Percentiles rank a stretch among this genome's conserved stretches.
phyloP scores from a whole-genome alignment of 2,888 invertebrate species.

The Apoderus coryli region DNA sequence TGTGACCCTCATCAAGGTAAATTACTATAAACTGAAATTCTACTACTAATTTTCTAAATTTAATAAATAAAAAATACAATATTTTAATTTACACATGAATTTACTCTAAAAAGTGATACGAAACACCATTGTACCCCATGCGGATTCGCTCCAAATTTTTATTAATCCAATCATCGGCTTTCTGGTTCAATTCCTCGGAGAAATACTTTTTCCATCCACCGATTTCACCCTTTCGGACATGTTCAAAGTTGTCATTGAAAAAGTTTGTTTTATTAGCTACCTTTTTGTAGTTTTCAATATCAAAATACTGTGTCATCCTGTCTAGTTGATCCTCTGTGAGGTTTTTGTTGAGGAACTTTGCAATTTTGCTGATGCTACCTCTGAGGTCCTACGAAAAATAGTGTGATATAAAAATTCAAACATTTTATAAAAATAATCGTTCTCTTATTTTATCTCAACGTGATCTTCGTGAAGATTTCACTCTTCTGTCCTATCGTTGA shows the following conservation, averaged over 20 bases:
- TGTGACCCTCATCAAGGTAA: no score
- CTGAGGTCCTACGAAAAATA: constrained; percentile 4
- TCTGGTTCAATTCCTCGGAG: constrained; percentile 3
- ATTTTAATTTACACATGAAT: no score
- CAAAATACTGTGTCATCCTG: constrained; percentile 5
- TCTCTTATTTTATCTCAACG: no score
- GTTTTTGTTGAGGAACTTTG: constrained; percentile 4
- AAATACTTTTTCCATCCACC: constrained; percentile 9
- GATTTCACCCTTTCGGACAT: constrained; percentile 6
- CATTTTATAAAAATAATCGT: no score
- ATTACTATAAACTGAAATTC: no score
- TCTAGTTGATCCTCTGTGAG: constrained; percentile 3
- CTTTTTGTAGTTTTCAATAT: constrained; percentile 7
- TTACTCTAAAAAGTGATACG: no score
- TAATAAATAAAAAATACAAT: no score
- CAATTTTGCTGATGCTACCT: constrained; percentile 6
- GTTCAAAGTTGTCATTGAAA: constrained; percentile 9
- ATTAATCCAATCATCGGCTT: constrained; percentile 6
- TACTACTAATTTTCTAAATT: no score
- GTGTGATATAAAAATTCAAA: no score
- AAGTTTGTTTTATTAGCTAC: constrained; percentile 7
- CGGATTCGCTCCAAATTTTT: constrained; percentile 5
- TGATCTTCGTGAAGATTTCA: no score
- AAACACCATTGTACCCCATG: no score
- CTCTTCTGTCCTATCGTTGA: no score